These are phyloP conservation scores for Drosophila tani DNA, from an alignment of 1,140 invertebrate genomes.

Conservation along the genomic window DNA sequence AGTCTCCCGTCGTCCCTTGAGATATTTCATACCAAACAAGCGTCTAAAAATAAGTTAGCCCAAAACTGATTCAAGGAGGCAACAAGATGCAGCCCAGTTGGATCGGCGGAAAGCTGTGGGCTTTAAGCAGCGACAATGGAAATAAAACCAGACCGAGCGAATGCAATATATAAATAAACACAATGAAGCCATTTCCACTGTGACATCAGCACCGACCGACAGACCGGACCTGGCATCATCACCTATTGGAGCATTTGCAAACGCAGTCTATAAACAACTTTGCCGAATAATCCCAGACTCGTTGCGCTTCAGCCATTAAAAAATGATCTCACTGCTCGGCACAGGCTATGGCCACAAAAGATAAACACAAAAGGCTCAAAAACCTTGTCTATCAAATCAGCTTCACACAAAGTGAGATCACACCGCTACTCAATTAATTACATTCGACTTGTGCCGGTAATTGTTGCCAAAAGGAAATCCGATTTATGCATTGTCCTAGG, in stretches of 20 bases:
- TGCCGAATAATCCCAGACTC: slow-evolving; percentile 36
- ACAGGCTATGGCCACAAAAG: slow-evolving; percentile 10
- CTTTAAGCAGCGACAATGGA: slow-evolving; percentile 50
- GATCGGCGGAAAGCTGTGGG: slow-evolving; percentile 24
- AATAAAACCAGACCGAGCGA: slow-evolving; percentile 40
- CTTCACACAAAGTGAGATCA: slow-evolving; percentile 28
- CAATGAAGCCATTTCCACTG: slow-evolving; percentile 73
- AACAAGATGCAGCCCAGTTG: slow-evolving; percentile 37
- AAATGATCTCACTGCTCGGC: slow-evolving; percentile 45
- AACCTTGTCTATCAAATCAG: slow-evolving; percentile 32
- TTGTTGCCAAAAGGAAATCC: slow-evolving; percentile 35
- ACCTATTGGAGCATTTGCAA: slow-evolving; percentile 25
- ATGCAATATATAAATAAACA: slow-evolving; percentile 77
- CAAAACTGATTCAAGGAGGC: slow-evolving; percentile 45
- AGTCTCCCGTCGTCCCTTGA: slow-evolving; percentile 46
- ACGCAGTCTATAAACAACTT: slow-evolving; percentile 63
- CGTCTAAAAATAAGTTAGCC: slow-evolving; percentile 48
- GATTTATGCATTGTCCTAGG: slow-evolving; percentile 6
- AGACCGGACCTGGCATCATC: slow-evolving; percentile 47
- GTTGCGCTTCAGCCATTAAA: slow-evolving; percentile 34
- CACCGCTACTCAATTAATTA: slow-evolving; percentile 31
- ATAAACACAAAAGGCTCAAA: slow-evolving; percentile 33
- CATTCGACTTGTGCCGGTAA: slow-evolving; percentile 35
- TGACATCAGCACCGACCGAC: slow-evolving; percentile 66
- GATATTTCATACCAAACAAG: slow-evolving; percentile 72